Evolutionary conservation across 1,140 invertebrate genomes (phyloP).

Genomic region (Pogonus chalceus): DNA sequence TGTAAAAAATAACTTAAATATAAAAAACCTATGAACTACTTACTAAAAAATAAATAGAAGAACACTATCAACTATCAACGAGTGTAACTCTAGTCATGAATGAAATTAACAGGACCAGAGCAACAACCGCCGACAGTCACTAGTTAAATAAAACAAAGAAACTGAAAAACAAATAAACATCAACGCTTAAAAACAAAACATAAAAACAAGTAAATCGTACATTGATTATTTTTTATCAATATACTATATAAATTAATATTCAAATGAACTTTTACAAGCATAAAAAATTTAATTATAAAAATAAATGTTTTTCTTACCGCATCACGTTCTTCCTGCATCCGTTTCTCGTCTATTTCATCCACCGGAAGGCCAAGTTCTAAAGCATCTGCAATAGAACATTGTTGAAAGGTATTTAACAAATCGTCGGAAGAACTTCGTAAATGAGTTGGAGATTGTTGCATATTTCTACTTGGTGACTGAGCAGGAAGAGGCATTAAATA

Average conservation of each 20-base stretch:
- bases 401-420: not conserved
- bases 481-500: constrained; percentile 27
- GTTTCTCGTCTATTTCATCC: constrained; percentile 44
- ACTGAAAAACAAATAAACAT: not conserved
- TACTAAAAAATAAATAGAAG: constrained; percentile 11
- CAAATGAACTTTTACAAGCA: not conserved
- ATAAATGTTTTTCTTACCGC: constrained; percentile 28
- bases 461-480: not conserved
- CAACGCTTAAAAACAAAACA: not conserved
- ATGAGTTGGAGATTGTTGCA: not conserved
- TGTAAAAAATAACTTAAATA: no score
- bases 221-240: not conserved
- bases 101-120: not conserved
- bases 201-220: not conserved
- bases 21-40: no score
- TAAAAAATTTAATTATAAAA: not conserved
- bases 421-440: not conserved
- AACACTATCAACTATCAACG: not conserved
- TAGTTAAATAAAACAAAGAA: not conserved
- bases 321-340: constrained; percentile 52
- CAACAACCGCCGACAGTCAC: constrained; percentile 7
- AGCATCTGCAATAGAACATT: constrained; percentile 17
- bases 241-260: not conserved
- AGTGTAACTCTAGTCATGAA: constrained; percentile 11
- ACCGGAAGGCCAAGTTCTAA: constrained; percentile 40